A percentile compares a stretch with the other conserved stretches of the same genome.
phyloP scores from a whole-genome alignment of 2,113 vertebrate species.

The Dermatemys mawii region DNA sequence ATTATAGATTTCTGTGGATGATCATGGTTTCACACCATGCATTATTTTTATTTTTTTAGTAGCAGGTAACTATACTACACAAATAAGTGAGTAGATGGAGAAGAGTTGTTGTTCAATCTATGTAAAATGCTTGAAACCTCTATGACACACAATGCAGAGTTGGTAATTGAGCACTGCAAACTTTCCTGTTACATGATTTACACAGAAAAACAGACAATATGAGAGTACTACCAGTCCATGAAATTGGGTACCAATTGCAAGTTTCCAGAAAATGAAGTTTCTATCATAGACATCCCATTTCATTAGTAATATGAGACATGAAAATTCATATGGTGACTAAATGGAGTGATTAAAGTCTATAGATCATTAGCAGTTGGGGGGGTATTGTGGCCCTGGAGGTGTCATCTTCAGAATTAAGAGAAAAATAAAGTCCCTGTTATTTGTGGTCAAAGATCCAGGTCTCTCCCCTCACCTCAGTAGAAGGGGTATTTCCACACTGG shows the following conservation, averaged over 20 bases:
- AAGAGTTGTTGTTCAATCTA: neutral
- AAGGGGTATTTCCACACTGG: neutral
- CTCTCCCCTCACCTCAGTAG: neutral
- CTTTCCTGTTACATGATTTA: neutral
- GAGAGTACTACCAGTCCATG: neutral
- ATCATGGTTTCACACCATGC: neutral
- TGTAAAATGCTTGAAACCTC: constrained; percentile 18
- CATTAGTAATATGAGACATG: neutral
- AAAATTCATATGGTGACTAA: neutral
- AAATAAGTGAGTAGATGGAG: neutral
- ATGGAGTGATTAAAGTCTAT: neutral
- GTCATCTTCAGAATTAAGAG: neutral
- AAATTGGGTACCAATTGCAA: neutral
- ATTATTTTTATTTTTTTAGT: neutral
- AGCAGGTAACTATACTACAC: neutral
- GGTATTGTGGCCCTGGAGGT: neutral
- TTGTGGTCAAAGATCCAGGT: neutral
- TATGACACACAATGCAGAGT: neutral
- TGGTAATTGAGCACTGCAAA: neutral
- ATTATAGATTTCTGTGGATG: neutral
- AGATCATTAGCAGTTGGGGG: neutral
- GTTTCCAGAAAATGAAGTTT: neutral
- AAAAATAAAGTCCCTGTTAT: neutral
- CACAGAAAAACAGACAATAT: neutral
- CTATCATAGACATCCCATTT: neutral